These are phyloP conservation scores for Musca domestica DNA, from an alignment of 1,140 invertebrate species.

Conservation along the genomic window DNA sequence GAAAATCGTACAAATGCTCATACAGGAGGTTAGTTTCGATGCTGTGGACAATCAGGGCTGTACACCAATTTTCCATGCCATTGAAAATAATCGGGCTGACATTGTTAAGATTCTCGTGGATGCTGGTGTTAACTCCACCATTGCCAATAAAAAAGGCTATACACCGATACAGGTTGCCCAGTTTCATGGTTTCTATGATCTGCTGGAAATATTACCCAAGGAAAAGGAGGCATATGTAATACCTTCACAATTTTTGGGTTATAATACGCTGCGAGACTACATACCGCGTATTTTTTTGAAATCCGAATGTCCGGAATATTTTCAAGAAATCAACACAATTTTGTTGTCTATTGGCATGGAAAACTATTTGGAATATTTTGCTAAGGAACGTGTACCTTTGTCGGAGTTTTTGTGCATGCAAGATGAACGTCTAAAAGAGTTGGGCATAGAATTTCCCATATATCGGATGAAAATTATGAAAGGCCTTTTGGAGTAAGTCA, in stretches of 20 bases:
- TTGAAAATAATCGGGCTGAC: slow-evolving; percentile 51
- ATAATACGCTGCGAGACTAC: slow-evolving; percentile 42
- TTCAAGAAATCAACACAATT: slow-evolving; percentile 52
- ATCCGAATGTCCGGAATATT: slow-evolving; percentile 54
- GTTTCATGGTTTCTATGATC: slow-evolving; percentile 50
- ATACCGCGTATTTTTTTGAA: slow-evolving; percentile 48
- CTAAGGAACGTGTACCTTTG: slow-evolving; percentile 47
- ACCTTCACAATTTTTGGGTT: slow-evolving; percentile 34
- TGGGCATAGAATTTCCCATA: slow-evolving; percentile 53
- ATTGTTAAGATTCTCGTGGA: slow-evolving; percentile 54
- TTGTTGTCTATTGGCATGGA: slow-evolving; percentile 48
- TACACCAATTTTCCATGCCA: slow-evolving; percentile 57
- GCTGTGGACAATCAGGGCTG: slow-evolving; percentile 55
- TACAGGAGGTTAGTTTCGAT: slow-evolving; percentile 50
- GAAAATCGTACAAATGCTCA: slow-evolving; percentile 48
- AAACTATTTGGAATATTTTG: slow-evolving; percentile 48
- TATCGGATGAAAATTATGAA: slow-evolving; percentile 53
- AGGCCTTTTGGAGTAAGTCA: slow-evolving; percentile 52
- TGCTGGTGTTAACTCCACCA: slow-evolving; percentile 43
- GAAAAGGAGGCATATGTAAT: slow-evolving; percentile 33
- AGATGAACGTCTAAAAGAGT: slow-evolving; percentile 44
- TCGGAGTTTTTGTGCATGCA: slow-evolving; percentile 53
- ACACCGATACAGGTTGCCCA: slow-evolving; percentile 54
- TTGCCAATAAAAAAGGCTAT: slow-evolving; percentile 53
- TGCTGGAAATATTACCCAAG: slow-evolving; percentile 53